These are phyloP conservation scores for Aricia agestis DNA, from an alignment of 1,140 invertebrate genomes.

Conservation along the genomic window DNA sequence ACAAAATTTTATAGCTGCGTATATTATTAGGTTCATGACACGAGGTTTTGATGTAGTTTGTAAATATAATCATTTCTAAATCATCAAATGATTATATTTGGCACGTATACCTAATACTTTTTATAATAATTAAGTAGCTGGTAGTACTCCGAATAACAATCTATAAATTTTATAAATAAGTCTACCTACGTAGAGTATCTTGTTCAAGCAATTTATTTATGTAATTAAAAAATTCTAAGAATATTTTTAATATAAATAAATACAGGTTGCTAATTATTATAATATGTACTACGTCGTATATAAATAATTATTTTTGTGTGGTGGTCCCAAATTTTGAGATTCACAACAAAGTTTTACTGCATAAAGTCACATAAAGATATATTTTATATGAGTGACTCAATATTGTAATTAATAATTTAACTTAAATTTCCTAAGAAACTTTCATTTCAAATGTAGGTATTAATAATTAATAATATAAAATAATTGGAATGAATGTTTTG, in stretches of 20 bases:
- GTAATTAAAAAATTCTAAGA: slow-evolving; percentile 4
- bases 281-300: too few relatives aligned
- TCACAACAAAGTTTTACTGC: neutral
- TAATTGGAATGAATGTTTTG: too few relatives aligned
- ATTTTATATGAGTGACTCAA: too few relatives aligned
- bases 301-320: neutral
- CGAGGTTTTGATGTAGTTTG: neutral
- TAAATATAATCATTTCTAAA: neutral
- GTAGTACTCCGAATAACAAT: slow-evolving; percentile 15
- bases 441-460: too few relatives aligned
- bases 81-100: slow-evolving; percentile 10
- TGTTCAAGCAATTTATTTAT: slow-evolving; percentile 31
- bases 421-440: too few relatives aligned
- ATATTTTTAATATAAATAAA: neutral
- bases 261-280: too few relatives aligned
- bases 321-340: neutral
- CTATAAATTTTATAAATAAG: slow-evolving; percentile 21
- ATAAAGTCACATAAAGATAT: too few relatives aligned
- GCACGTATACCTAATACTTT: slow-evolving; percentile 1
- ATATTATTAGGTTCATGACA: neutral
- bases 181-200: slow-evolving; percentile 41
- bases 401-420: too few relatives aligned
- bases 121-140: neutral
- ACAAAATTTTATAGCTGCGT: neutral
- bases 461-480: too few relatives aligned